phyloP scores from a whole-genome alignment of 2,888 invertebrate genomes.

The Ctena decussata region DNA sequence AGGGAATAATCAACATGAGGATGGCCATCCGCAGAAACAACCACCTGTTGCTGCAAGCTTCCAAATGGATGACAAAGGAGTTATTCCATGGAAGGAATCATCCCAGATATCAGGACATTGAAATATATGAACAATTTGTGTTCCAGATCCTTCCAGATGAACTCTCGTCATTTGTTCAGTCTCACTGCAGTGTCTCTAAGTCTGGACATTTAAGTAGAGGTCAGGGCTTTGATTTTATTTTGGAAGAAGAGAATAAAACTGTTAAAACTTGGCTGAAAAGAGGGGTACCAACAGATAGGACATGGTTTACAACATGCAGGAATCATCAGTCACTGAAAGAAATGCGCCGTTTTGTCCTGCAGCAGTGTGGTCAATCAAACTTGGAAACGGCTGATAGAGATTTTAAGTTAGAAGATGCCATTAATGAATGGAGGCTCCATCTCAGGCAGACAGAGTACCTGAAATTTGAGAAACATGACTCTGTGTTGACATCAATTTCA shows the following conservation, averaged over 20 bases:
- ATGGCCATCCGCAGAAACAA: conserved; percentile 31
- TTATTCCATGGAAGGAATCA: conserved; percentile 40
- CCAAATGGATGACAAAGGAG: conserved; percentile 41
- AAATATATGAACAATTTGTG: conserved; percentile 29
- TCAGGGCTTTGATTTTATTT: conserved; percentile 35
- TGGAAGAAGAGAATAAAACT: conserved; percentile 37
- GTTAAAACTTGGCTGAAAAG: conserved; percentile 27
- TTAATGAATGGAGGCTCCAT: background rate
- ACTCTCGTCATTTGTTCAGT: background rate
- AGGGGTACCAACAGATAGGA: conserved; percentile 26
- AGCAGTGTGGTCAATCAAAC: background rate
- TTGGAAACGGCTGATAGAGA: background rate
- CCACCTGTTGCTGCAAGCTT: background rate
- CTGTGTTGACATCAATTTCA: conserved; percentile 9
- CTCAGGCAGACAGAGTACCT: background rate
- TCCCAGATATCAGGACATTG: conserved; percentile 41
- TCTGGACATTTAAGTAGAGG: conserved; percentile 27
- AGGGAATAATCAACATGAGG: conserved; percentile 32
- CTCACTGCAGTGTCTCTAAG: conserved; percentile 16
- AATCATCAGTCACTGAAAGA: conserved; percentile 21
- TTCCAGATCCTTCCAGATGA: conserved; percentile 6
- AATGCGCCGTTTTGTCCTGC: background rate
- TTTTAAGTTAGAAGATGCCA: background rate
- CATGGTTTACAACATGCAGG: conserved; percentile 22
- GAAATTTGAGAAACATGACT: conserved; percentile 14